Evolutionary conservation across 2,888 invertebrate species (phyloP).

Genomic region (Heliconius hortense): DNA sequence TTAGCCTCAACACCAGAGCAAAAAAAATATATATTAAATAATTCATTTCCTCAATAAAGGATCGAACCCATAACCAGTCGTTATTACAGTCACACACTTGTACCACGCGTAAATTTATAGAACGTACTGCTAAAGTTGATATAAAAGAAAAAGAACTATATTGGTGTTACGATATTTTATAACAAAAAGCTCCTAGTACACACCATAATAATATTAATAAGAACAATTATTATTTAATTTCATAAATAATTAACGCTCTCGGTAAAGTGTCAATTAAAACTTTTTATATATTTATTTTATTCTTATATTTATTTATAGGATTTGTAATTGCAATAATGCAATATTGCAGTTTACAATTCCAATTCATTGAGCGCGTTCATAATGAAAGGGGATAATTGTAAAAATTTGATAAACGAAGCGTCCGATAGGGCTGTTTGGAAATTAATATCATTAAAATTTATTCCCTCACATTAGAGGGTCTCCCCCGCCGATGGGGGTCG

Average conservation of each 20-base stretch:
- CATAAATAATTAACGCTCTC: slow-evolving; percentile 7
- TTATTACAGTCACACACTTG: no score
- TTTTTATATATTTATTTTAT: neutral
- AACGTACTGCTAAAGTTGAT: neutral
- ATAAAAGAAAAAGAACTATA: neutral
- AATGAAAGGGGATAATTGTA: slow-evolving; percentile 35
- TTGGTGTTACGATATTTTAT: neutral
- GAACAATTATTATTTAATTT: neutral
- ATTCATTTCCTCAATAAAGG: no score
- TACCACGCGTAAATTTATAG: no score
- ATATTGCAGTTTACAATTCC: slow-evolving; percentile 24
- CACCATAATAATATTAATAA: neutral
- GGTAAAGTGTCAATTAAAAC: neutral
- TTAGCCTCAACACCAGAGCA: no score
- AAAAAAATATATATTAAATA: no score
- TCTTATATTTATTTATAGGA: neutral
- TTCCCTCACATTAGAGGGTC: slow-evolving; percentile 50
- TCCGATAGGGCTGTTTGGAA: slow-evolving; percentile 49
- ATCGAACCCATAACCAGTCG: no score
- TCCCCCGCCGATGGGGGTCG: slow-evolving; percentile 34
- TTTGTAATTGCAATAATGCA: neutral
- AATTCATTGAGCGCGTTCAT: slow-evolving; percentile 41
- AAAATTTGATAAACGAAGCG: slow-evolving; percentile 42
- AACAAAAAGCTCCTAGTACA: neutral
- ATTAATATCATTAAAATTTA: slow-evolving; percentile 60